These are phyloP conservation scores for Sturmia bella DNA, from an alignment of 2,888 invertebrate genomes.

Conservation along the genomic window DNA sequence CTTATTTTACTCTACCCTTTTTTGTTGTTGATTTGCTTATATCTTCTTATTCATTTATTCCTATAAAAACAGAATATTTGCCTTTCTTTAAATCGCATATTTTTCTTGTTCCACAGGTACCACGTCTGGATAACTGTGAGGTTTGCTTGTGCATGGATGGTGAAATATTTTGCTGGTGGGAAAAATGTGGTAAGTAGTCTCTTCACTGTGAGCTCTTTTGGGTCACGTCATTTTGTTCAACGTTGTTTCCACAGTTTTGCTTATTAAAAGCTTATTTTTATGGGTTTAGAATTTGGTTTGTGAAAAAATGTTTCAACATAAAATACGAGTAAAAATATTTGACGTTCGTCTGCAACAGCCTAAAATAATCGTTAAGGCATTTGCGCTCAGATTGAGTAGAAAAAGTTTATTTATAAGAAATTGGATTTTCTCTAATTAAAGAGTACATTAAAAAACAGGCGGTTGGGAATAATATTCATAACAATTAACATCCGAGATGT, in stretches of 20 bases:
- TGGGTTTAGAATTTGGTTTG: slow-evolving; percentile 37
- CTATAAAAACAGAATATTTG: background rate
- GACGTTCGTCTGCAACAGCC: background rate
- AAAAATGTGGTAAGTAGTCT: slow-evolving; percentile 83
- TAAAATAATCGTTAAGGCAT: background rate
- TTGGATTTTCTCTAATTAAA: background rate
- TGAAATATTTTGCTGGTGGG: slow-evolving; percentile 87
- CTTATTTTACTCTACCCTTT: too few species aligned
- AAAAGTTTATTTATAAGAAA: slow-evolving; percentile 22
- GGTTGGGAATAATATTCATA: background rate
- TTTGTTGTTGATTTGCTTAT: background rate
- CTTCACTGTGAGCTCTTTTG: slow-evolving; percentile 25
- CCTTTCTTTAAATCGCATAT: slow-evolving; percentile 13
- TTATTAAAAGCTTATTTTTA: slow-evolving; percentile 11
- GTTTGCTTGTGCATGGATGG: slow-evolving; percentile 86
- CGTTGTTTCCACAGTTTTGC: background rate
- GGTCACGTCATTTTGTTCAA: background rate
- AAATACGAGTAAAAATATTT: background rate
- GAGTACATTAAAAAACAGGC: background rate
- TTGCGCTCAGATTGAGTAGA: background rate
- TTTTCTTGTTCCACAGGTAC: slow-evolving; percentile 82
- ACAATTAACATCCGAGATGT: background rate
- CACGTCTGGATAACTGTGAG: slow-evolving; percentile 84
- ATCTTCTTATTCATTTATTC: background rate
- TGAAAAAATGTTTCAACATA: slow-evolving; percentile 5